Base-by-base conservation (phyloP, 2,888 invertebrate species). In the Troglohyphantes excavatus region DNA sequence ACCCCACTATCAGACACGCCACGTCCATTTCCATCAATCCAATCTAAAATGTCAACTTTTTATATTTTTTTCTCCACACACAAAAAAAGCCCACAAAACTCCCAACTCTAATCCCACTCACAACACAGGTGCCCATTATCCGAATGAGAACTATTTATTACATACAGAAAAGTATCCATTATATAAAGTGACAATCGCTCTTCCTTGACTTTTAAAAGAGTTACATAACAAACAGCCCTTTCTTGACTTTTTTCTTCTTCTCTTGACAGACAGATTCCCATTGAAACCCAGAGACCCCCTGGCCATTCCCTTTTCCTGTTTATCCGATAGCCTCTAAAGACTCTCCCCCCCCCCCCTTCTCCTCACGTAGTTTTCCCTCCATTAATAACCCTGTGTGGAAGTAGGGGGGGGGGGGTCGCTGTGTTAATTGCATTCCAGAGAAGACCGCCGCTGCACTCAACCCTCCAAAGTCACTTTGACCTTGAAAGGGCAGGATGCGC, bases 351-450 rank as follows among this genome's bases (percentile, higher is more conserved):
- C 33, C 33, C 68, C 33, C 46, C 73, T 27, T 46, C 23, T 73
- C 3, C 23, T n/a, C n/a, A n/a, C n/a, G n/a, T n/a, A n/a, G n/a
- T n/a, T n/a, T 9, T 11, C 17, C 65, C 68, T 7, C 19, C 68
- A 70, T 39, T 70, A 78, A 78, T 78, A 65, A 78, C 65, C 78
- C 43, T 33, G 43, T n/a, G 39, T 29, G 17, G 26, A 46, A 7
- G n/a, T n/a, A 26, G 46, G 72, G 46, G 72, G 46, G 46, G 46
- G 26, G 27, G 61, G 43, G 73, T 63, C 63, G 27, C 65, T 21
- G 53, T n/a, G 33, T 73, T 83, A 83, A 83, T 83, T 83, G 43
- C 83, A 83, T 83, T 73, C 83, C 83, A 33, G 43, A 13, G 65
- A 0, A 53, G 17, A 53, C 53, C 13, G 53, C n/a, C n/a, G 53